Evolutionary conservation across 1,140 invertebrate species (phyloP), one percentile per base, ranked within the genome.

Genomic region (Pseudachorutes palmiensis): DNA sequence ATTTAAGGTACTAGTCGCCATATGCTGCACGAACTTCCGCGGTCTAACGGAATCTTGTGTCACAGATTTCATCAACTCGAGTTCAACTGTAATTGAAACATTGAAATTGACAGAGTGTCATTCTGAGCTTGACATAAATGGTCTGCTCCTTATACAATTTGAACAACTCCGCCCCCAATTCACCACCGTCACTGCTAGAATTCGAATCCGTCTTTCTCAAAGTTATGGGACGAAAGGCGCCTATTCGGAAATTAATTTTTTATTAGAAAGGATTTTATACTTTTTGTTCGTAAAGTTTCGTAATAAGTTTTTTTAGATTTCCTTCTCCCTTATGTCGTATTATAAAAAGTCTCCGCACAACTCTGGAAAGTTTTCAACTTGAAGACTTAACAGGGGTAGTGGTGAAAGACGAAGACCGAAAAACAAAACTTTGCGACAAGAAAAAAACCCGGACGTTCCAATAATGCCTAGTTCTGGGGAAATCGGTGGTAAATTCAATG

Each of bases 71-170:
- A 41, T n/a, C n/a, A n/a, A n/a, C n/a, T n/a, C n/a, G n/a, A 41
- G 5, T 55, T 55, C 51, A 55, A 55, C 59, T 49, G 63, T 65
- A 69, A 65, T 69, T 70, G 68, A 66, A 70, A 49, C 61, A 62
- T 64, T 62, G 36, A 5, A 5, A 19, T 9, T 19, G 36, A 19
- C 36, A 41, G 69, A 65, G 69, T 64, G 69, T 70, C 69, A 70
- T 29, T 70, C 62, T 66, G 69, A 66, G 66, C 64, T 70, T 70
- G 69, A 70, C 69, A 67, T 45, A 41, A 66, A n/a, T 24, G 33
- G 32, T 29, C 32, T 22, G 19, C 32, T 26, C 36, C 33, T 41
- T 36, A 5, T 63, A 30, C 49, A 41, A 31, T 14, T 26, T 16
- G 32, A 61, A 26, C 12, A 58, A 58, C n/a, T 22, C 55, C 28